Evolutionary conservation across 2,113 vertebrate species (phyloP), one percentile per base, ranked within the genome.

Genomic region (Pardalotus punctatus): DNA sequence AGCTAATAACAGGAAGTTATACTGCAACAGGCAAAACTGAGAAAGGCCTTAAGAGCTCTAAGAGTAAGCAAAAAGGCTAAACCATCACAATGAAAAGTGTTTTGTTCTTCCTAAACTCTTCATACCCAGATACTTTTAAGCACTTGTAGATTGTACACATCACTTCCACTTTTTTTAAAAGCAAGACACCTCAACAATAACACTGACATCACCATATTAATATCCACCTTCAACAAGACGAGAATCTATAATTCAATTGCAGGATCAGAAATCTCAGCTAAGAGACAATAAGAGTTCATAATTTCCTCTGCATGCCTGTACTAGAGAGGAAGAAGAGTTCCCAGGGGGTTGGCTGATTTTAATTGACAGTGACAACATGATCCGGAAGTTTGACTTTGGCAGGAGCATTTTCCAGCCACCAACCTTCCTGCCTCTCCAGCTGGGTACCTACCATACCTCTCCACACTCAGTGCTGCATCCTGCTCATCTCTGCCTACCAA

Each of bases 81-180:
- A 82, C 8, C 24, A 61, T 6, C 1, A 1, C 28, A 62, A 29
- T 2, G 0, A 66, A 51, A 3, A 35, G 11, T 23, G 14, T 14
- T 85, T 78, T 70, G 19, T 21, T 81, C 38, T 66, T 90, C 22
- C 25, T 42, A 58, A 74, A 38, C 31, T 10, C n/a, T 64, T 6
- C 43, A 19, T 25, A 72, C 53, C 0, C 36, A 45, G n/a, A 7
- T 29, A 53, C n/a, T 60, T 69, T 51, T 24, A 31, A 45, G 15
- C 29, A 84, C 31, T 81, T 76, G 65, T 13, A 90, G 13, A 50
- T 0, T 35, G 45, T 21, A 22, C 28, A 12, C 2, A 1, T 76
- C 35, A 22, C 8, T 58, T 36, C 16, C 17, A 22, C 25, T 33
- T 24, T 29, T 87, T 11, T 47, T 35, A 25, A 5, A 33, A 81